Base-by-base conservation (phyloP, 2,113 vertebrate genomes). In the Lucifuga dentata region DNA sequence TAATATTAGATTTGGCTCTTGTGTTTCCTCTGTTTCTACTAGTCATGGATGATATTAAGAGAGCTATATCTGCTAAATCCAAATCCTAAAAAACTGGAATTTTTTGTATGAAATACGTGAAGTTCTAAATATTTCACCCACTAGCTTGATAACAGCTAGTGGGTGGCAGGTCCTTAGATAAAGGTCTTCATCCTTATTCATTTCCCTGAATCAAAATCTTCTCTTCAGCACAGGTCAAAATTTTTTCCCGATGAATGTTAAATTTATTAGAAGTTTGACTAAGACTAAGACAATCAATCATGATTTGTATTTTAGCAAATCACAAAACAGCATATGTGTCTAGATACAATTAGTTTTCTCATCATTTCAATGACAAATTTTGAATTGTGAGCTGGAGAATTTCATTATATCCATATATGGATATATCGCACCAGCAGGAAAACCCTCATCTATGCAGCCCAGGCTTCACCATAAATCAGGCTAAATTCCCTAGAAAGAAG, bases 401-500 rank as follows among this genome's bases (percentile, higher is more conserved):
- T 87, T 74, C 69, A 79, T 87, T 84, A 81, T 41, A 78, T 48
- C 45, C 56, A 36, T 65, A 65, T 69, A 73, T 76, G 64, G 48
- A 74, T 68, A 55, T 69, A 78, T 78, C 13, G 10, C 46, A 82
- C 20, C 70, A 78, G 83, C 66, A 75, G 86, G 86, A 82, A 74
- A 79, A 78, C 75, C 78, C 73, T 88, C 82, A 73, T 88, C 73
- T 78, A 45, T 70, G 76, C 56, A 83, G 77, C 53, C 19, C 23
- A 43, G 79, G 60, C 85, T 75, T 72, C 70, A 68, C 63, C 84
- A 89, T 90, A 88, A 90, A 91, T 91, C 86, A 89, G 80, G 45
- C 78, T 83, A 83, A 88, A 89, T 84, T 90, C 86, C 86, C 86
- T 88, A 55, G 86, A 88, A 90, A 90, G 86, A 84, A 69, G 74